Evolutionary conservation across 2,797 vertebrate genomes (phyloP), one percentile per base, ranked within the genome.

Genomic region (Megalops cyprinoides): DNA sequence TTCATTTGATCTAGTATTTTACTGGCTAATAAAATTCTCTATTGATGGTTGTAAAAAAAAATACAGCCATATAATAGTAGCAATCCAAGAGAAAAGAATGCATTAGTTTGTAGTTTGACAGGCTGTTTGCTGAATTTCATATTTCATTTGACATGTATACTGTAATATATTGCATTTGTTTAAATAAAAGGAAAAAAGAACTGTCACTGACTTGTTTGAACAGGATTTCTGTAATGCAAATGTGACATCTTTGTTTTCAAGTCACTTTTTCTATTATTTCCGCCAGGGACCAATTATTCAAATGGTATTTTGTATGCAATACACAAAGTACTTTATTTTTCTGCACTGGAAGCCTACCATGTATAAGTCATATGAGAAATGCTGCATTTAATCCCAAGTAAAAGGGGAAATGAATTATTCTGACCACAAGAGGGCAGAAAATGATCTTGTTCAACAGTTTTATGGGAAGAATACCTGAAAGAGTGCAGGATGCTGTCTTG

Each of bases 101-200:
- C n/a, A 6, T 1, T 44, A 9, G 28, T 23, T 25, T 77, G 58
- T 79, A 62, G 23, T 85, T 88, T 87, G 84, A 78, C 86, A 86
- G 87, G 87, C 88, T 88, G 86, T 88, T 87, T 87, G 89, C 62
- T 88, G 85, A 90, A 86, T 89, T 91, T 87, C 85, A 88, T 85
- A 79, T 87, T 84, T 82, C 76, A 83, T 87, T 85, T 85, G 82
- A 42, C 88, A 91, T 92, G 91, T 92, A 91, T 91, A 55, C 48
- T 81, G 80, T 77, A 92, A 88, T 91, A 90, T 90, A 89, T 90
- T 91, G 87, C 90, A 92, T 92, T 89, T 93, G 92, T 91, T 90
- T 92, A 87, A 93, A 92, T 92, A 92, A 93, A 93, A 92, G 86
- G 88, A 89, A 89, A 89, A 89, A 91, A 20, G 23, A 86, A 62